A percentile compares a stretch with the other conserved stretches of the same genome.
phyloP scores from a whole-genome alignment of 2,113 vertebrate genomes.

The Rhinoptilus africanus region DNA sequence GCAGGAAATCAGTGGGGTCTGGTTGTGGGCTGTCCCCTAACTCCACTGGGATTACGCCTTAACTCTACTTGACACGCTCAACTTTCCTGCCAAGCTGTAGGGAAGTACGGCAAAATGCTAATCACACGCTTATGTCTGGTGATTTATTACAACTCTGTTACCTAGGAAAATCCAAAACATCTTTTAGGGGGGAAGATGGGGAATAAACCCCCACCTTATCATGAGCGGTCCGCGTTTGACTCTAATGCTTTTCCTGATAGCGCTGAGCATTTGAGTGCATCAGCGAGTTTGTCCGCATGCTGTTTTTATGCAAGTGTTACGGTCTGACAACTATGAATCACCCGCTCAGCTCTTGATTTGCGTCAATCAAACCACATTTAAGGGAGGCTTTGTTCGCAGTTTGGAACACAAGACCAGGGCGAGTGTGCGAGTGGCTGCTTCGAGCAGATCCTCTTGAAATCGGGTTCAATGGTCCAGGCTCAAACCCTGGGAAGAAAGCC shows the following conservation, averaged over 20 bases:
- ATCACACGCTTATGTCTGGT: neutral
- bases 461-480: neutral
- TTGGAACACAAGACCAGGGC: neutral
- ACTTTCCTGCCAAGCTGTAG: neutral
- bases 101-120: neutral
- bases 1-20: neutral
- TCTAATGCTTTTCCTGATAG: neutral
- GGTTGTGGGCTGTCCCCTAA: neutral
- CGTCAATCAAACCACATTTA: constrained; percentile 72
- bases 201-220: fast-evolving
- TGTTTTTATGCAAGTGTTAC: neutral
- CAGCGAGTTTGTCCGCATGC: neutral
- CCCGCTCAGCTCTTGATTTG: constrained; percentile 49
- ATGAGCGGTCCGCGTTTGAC: fast-evolving
- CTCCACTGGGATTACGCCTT: neutral
- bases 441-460: neutral
- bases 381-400: constrained; percentile 42
- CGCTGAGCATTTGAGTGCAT: neutral
- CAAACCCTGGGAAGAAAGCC: neutral
- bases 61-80: neutral
- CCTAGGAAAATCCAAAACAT: neutral
- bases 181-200: fast-evolving
- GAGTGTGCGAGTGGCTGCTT: neutral
- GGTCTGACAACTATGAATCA: constrained; percentile 56
- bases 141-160: neutral